Percentiles rank a stretch among this genome's conserved stretches.
Evolutionary conservation across 2,113 vertebrate genomes (phyloP).

Genomic region (Reinhardtius hippoglossoides): DNA sequence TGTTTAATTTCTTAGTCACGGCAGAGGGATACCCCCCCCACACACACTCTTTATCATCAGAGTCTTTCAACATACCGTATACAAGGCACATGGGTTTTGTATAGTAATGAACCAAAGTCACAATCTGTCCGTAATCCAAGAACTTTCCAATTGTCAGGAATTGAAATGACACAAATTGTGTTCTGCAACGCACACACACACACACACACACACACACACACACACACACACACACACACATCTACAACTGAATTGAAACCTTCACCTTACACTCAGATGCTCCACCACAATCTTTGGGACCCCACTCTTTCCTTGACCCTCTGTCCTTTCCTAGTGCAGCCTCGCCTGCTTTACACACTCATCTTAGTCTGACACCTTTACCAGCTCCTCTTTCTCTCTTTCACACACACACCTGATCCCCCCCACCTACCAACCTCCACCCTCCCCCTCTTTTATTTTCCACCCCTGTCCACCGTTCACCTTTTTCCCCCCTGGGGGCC

Average conservation of each 20-base stretch:
- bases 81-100: no score
- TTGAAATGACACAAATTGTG: not conserved
- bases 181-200: not conserved
- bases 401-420: slow-evolving; percentile 31
- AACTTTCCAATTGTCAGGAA: no score
- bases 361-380: slow-evolving; percentile 54
- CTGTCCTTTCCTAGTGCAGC: slow-evolving; percentile 36
- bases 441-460: slow-evolving; percentile 35
- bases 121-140: no score
- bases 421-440: not conserved
- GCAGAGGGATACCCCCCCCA: no score
- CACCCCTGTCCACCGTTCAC: slow-evolving; percentile 43
- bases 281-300: slow-evolving; percentile 2
- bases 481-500: slow-evolving; percentile 57
- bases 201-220: no score
- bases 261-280: slow-evolving; percentile 2
- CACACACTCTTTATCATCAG: no score
- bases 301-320: slow-evolving; percentile 45
- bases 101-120: no score
- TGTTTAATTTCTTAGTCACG: no score
- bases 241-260: slow-evolving; percentile 17
- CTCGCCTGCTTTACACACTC: slow-evolving; percentile 30
- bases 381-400: slow-evolving; percentile 23
- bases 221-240: not conserved
- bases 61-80: no score